phyloP scores from a whole-genome alignment of 2,888 invertebrate species.

The Pharmacophagus antenor region DNA sequence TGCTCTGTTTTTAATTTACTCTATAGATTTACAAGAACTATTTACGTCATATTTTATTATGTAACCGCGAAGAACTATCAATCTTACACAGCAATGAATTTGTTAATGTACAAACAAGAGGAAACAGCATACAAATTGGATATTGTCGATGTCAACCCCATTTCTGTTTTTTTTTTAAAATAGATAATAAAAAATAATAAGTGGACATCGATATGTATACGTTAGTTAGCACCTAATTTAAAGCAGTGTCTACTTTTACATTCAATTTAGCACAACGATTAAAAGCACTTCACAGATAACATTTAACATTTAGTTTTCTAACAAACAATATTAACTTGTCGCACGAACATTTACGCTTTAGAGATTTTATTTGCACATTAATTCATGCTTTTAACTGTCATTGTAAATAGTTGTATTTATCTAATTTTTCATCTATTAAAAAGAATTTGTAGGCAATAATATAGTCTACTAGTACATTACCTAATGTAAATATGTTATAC shows the following conservation, averaged over 20 bases:
- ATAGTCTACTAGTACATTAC: not conserved
- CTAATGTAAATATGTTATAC: not conserved
- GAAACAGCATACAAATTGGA: slow-evolving; percentile 48
- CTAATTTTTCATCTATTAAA: not conserved
- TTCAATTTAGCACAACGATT: slow-evolving; percentile 50
- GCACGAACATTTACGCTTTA: slow-evolving; percentile 2
- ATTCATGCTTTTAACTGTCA: slow-evolving; percentile 2
- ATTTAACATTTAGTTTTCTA: slow-evolving; percentile 63
- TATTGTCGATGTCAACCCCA: slow-evolving; percentile 77
- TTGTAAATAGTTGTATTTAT: slow-evolving; percentile 4
- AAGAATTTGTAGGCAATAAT: not conserved
- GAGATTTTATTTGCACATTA: slow-evolving; percentile 1
- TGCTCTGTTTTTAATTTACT: not conserved
- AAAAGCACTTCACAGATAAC: slow-evolving; percentile 60
- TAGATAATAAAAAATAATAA: slow-evolving; percentile 60
- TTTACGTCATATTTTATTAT: not conserved
- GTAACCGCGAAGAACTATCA: slow-evolving; percentile 15
- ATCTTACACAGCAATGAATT: slow-evolving; percentile 18
- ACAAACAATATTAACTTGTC: slow-evolving; percentile 36
- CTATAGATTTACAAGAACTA: not conserved
- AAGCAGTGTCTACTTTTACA: slow-evolving; percentile 61
- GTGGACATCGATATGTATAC: slow-evolving; percentile 66
- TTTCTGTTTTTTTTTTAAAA: slow-evolving; percentile 44
- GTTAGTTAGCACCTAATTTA: slow-evolving; percentile 76
- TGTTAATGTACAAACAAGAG: slow-evolving; percentile 24